Base-by-base conservation (phyloP, 1,140 invertebrate genomes). In the Drosophila pandora region DNA sequence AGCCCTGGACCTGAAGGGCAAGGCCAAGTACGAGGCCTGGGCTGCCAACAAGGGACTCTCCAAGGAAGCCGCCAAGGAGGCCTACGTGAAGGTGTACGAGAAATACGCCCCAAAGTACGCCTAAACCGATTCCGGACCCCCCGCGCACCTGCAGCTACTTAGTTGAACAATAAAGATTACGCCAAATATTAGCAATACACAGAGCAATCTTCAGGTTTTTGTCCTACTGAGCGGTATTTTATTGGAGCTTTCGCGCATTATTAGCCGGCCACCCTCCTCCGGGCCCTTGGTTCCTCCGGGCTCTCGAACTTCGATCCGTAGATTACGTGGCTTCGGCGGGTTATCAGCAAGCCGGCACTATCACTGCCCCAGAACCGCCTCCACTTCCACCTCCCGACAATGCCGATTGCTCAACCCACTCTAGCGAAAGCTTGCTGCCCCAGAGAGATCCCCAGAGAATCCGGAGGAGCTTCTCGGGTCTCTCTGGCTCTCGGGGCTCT, bases 21-120 rank as follows among this genome's bases (percentile, higher is more conserved):
- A 98, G 93, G 97, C 97, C 1, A 99, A 99, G 91, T 99, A 97
- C 96, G 96, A 98, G 82, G 94, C 97, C n/a, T 99, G 98, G 98
- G 94, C 95, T 71, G 92, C 79, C 8, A 96, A 94, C 91, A 98
- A 97, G 92, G 97, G 97, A 78, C 92, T 94, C 67, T 93, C 93
- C 47, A 93, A 95, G 91, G 96, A 97, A n/a, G 94, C 95, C 50
- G 97, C 97, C 23, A 96, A 97, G 92, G 94, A 95, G 78, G 93
- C 95, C 3, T 99, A 99, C 92, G 94, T 98, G 60, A 93, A 93
- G 6, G 95, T 96, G 91, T 96, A 95, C 1, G 93, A 95, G 60
- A 90, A 94, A 84, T 93, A 97, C 47, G 89, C 91, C 5, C 90
- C 92, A 52, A 78, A 72, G 59, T 79, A 79, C 63, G 76, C 76